Conservation (phyloP, 2,797 vertebrate genomes). For the Sebastes taczanowskii region DNA sequence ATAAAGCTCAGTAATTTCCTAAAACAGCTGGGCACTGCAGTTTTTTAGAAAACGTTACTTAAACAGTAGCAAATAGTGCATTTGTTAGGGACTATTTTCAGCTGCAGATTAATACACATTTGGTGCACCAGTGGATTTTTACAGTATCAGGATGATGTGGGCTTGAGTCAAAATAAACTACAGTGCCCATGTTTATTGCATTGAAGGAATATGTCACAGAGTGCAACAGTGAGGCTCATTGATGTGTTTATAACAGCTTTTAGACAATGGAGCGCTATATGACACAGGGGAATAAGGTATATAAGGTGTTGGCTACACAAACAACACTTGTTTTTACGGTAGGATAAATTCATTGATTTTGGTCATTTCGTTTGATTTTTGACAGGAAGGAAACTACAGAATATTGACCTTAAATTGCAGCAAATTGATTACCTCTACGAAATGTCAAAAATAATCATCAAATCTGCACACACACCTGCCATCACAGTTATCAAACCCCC, state of each 20-base stretch:
- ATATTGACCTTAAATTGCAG: background rate
- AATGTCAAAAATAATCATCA: background rate
- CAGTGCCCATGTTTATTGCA: background rate
- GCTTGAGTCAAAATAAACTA: background rate
- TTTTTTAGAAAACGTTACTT: background rate
- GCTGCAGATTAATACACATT: background rate
- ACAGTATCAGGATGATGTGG: background rate
- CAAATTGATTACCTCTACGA: too few relatives aligned
- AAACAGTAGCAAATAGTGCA: background rate
- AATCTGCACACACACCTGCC: too few relatives aligned
- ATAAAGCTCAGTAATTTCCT: background rate
- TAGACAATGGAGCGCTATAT: background rate
- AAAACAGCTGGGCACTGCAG: background rate
- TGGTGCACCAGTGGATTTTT: background rate
- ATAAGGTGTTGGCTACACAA: background rate
- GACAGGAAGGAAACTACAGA: background rate
- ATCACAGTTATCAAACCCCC: background rate
- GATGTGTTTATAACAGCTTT: background rate
- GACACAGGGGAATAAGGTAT: background rate
- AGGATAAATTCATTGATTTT: background rate
- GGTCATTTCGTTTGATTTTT: background rate
- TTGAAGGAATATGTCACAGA: background rate
- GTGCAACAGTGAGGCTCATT: background rate
- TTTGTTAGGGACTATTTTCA: background rate
- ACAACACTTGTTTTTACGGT: background rate